Conservation (phyloP, 2,888 invertebrate genomes). For the Cactoblastis cactorum region DNA sequence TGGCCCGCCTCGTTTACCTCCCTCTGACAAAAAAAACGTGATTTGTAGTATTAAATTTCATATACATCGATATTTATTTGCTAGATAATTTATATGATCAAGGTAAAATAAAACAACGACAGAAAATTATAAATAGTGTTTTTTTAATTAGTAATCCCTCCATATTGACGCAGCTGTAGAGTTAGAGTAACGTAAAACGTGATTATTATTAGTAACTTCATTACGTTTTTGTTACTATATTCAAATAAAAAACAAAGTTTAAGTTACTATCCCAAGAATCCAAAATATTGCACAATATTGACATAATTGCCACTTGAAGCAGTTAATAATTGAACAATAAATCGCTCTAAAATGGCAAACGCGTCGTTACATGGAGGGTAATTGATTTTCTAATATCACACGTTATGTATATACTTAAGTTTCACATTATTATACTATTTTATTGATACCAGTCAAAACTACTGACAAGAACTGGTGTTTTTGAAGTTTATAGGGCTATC, state of each 20-base stretch:
- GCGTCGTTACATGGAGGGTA: constrained; percentile 29
- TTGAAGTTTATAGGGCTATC: no score
- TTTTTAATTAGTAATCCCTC: constrained; percentile 60
- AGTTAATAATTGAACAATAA: not conserved
- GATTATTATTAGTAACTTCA: no score
- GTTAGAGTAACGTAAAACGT: not conserved
- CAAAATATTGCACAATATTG: no score
- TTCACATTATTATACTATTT: constrained; percentile 9
- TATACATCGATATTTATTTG: constrained; percentile 21
- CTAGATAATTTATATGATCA: constrained; percentile 8
- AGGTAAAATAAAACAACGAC: constrained; percentile 49
- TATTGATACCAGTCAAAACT: not conserved
- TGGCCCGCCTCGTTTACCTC: no score
- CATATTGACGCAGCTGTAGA: constrained; percentile 32
- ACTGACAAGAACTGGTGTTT: no score
- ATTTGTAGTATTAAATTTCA: not conserved
- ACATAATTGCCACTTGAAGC: not conserved
- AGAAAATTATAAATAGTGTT: constrained; percentile 63
- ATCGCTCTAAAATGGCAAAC: not conserved
- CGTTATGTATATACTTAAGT: constrained; percentile 36
- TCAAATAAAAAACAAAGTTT: no score
- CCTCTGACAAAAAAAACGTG: no score
- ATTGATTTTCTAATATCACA: constrained; percentile 57
- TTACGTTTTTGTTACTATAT: not conserved
- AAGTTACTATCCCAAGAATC: no score